Evolutionary conservation across 2,113 vertebrate genomes (phyloP).

Genomic region (Nothoprocta perdicaria): DNA sequence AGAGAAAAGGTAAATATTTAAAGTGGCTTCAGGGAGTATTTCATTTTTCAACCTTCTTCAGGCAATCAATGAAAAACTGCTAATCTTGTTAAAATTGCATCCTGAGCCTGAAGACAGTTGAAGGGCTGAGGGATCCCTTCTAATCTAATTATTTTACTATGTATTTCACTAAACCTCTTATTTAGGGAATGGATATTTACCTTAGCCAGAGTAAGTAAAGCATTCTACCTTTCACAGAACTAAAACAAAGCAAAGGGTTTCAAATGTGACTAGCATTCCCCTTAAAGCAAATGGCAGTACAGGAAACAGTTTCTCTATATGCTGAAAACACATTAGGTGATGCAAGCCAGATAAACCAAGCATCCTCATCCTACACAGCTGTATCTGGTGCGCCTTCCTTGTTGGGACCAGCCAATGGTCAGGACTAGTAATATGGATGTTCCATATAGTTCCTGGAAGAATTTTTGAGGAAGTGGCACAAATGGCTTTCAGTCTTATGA

Average conservation of each 20-base stretch:
- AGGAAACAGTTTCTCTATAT: conserved; percentile 40
- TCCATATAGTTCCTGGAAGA: conserved; percentile 22
- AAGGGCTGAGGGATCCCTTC: conserved; percentile 4
- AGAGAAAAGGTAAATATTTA: neutral
- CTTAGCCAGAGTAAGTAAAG: conserved; percentile 65
- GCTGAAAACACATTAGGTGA: conserved; percentile 53
- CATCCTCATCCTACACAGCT: conserved; percentile 25
- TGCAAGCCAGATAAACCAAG: conserved; percentile 56
- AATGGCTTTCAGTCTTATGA: conserved; percentile 24
- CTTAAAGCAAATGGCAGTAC: neutral
- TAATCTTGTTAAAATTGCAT: conserved; percentile 55
- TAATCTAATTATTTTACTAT: conserved; percentile 61
- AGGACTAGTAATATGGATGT: neutral
- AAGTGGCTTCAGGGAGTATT: neutral
- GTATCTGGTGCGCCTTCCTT: conserved; percentile 21
- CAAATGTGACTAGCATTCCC: neutral
- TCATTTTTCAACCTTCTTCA: conserved; percentile 1
- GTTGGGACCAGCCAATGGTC: conserved; percentile 39
- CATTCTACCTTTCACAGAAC: conserved; percentile 50
- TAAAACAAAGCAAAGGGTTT: conserved; percentile 64
- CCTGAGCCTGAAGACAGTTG: conserved; percentile 36
- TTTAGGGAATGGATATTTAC: conserved; percentile 62
- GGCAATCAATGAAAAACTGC: conserved; percentile 48
- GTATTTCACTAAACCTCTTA: conserved; percentile 59
- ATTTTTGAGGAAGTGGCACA: neutral